phyloP scores from a whole-genome alignment of 2,113 vertebrate genomes.

The Callionymus lyra region DNA sequence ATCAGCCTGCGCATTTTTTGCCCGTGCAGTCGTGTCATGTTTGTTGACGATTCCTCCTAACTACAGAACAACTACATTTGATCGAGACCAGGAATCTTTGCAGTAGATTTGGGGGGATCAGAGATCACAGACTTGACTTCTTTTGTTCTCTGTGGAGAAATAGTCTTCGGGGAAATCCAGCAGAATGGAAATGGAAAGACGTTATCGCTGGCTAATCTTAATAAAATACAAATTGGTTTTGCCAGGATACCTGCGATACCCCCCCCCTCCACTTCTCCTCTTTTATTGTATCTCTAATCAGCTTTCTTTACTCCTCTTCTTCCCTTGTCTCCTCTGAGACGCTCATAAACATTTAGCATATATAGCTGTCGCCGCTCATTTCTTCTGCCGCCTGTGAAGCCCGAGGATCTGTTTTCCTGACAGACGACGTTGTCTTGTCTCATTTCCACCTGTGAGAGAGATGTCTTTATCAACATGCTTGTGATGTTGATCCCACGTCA shows the following conservation, averaged over 20 bases:
- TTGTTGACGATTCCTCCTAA: no score
- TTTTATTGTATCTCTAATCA: slow-evolving; percentile 20
- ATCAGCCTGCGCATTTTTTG: no score
- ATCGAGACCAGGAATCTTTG: slow-evolving; percentile 15
- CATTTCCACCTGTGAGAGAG: slow-evolving; percentile 26
- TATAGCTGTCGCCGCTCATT: slow-evolving; percentile 41
- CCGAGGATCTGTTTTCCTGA: slow-evolving; percentile 23
- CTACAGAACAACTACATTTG: no score
- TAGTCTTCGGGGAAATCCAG: slow-evolving; percentile 31
- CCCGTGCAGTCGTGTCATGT: no score
- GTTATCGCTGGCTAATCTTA: slow-evolving; percentile 38
- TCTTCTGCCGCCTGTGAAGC: slow-evolving; percentile 28
- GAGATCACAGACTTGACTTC: slow-evolving; percentile 20
- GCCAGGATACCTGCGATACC: slow-evolving; percentile 23
- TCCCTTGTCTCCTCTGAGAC: slow-evolving; percentile 17
- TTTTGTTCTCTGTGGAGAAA: slow-evolving; percentile 32
- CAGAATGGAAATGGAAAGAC: slow-evolving; percentile 48
- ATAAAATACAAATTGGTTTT: slow-evolving; percentile 49
- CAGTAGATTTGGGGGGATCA: slow-evolving; percentile 17
- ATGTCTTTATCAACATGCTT: slow-evolving; percentile 18
- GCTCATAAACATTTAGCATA: slow-evolving; percentile 29
- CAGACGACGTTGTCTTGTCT: slow-evolving; percentile 42
- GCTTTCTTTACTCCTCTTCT: slow-evolving; percentile 1
- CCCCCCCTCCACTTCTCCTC: slow-evolving; percentile 2
- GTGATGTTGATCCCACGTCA: slow-evolving; percentile 8